These are phyloP conservation scores for Pteropus alecto DNA, from an alignment of 2,113 vertebrate genomes.

Conservation along the genomic window DNA sequence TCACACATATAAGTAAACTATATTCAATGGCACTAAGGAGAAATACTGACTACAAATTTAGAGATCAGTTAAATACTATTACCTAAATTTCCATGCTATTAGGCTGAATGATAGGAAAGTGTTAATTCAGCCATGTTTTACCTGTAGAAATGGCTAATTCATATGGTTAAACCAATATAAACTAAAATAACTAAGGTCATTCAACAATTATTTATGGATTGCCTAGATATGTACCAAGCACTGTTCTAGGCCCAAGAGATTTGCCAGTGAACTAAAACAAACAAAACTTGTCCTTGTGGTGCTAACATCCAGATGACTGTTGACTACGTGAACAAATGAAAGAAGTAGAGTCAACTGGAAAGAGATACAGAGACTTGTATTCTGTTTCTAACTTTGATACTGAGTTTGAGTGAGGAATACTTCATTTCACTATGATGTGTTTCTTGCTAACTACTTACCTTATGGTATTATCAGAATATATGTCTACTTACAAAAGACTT, in stretches of 20 bases:
- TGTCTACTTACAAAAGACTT: neutral
- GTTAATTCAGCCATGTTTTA: conserved; percentile 12
- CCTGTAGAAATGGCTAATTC: neutral
- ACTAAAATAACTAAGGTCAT: neutral
- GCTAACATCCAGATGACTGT: neutral
- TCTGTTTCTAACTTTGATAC: neutral
- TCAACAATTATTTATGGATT: neutral
- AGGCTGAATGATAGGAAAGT: neutral
- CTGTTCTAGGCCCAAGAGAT: neutral
- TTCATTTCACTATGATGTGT: neutral
- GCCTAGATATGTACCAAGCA: neutral
- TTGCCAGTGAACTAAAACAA: neutral
- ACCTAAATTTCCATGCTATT: neutral
- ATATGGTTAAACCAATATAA: neutral
- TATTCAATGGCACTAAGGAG: neutral
- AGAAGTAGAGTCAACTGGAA: neutral
- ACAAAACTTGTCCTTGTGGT: neutral
- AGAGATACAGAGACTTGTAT: neutral
- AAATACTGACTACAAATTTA: neutral
- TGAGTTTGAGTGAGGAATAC: neutral
- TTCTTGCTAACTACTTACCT: neutral
- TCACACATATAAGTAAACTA: neutral
- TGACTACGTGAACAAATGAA: conserved; percentile 3
- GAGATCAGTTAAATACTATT: neutral
- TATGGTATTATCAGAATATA: neutral